A percentile compares a stretch with the other conserved stretches of the same genome.
Conservation (phyloP, 53 echinoderm and acorn worm species). For the Echinometra lucunter region DNA sequence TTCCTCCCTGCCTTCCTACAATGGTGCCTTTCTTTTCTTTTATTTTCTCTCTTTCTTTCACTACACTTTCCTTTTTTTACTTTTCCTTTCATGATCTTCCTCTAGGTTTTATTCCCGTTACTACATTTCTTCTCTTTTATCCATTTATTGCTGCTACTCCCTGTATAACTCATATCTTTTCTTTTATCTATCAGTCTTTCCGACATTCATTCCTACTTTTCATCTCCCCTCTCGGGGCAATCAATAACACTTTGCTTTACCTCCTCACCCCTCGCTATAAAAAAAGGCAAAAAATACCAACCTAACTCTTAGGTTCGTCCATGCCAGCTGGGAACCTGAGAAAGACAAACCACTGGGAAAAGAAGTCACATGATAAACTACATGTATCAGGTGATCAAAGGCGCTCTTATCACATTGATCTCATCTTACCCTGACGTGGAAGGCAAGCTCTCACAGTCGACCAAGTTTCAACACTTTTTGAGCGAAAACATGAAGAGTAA, state of each 20-base stretch:
- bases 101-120: no score
- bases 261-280: not conserved
- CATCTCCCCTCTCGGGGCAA: not conserved
- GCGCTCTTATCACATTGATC: slow-evolving; percentile 35
- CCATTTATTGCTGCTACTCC: not conserved
- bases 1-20: no score
- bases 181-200: not conserved
- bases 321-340: slow-evolving; percentile 31
- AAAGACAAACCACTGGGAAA: not conserved
- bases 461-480: slow-evolving; percentile 6
- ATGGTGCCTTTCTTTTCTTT: no score
- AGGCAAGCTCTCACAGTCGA: slow-evolving; percentile 23
- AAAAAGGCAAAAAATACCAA: not conserved
- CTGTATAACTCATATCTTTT: slow-evolving; percentile 62
- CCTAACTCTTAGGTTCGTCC: not conserved
- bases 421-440: not conserved
- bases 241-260: slow-evolving; percentile 30
- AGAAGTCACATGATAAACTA: slow-evolving; percentile 40
- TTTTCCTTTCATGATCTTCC: no score
- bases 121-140: no score
- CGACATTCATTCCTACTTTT: slow-evolving; percentile 16
- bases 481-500: not conserved
- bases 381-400: slow-evolving; percentile 49
- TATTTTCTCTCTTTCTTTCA: no score
- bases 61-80: no score